phyloP scores from a whole-genome alignment of 2,113 vertebrate genomes.

The Anguilla rostrata region DNA sequence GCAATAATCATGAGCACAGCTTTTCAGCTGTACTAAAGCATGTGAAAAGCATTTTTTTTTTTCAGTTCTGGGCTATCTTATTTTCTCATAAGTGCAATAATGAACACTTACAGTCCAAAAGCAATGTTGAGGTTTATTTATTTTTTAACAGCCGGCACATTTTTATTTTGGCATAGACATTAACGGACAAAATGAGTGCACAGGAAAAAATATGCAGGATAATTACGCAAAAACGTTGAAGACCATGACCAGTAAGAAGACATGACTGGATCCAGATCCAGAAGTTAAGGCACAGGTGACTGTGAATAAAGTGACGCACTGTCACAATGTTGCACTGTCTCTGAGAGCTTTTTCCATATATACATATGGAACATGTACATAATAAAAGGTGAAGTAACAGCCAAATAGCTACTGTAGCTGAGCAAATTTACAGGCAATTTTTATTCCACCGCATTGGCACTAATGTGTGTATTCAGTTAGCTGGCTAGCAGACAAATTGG shows the following conservation, averaged over 20 bases:
- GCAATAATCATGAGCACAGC: background rate
- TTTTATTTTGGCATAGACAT: background rate
- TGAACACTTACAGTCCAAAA: background rate
- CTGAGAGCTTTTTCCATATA: no score
- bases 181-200: background rate
- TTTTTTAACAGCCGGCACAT: background rate
- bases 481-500: background rate
- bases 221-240: background rate
- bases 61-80: background rate
- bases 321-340: background rate
- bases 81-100: background rate
- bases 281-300: background rate
- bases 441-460: background rate
- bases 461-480: background rate
- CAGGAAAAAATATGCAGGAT: background rate
- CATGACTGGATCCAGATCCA: background rate
- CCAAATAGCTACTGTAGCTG: background rate
- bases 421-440: background rate
- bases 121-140: background rate
- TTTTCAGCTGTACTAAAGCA: background rate
- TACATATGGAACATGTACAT: no score
- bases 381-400: background rate
- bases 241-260: background rate
- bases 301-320: background rate
- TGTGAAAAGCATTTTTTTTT: background rate